Evolutionary conservation across 1,140 invertebrate genomes (phyloP).

Genomic region (Papilio aristodemus): DNA sequence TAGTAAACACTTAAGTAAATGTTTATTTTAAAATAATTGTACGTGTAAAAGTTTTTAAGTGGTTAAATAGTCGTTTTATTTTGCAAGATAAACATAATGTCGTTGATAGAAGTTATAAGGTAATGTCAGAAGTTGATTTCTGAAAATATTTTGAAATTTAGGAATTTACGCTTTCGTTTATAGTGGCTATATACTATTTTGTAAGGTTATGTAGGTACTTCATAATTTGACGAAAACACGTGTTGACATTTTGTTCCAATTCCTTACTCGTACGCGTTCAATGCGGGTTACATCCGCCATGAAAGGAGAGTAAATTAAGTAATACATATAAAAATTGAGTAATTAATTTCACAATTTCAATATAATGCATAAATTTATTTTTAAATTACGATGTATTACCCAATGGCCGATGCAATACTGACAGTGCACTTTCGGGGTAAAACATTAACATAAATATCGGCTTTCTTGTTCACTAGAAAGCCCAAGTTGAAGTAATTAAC

Average conservation of each 20-base stretch:
- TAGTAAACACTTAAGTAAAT: too few relatives aligned
- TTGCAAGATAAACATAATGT: too few relatives aligned
- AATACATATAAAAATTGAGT: neutral
- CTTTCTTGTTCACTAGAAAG: conserved; percentile 12
- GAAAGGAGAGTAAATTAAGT: conserved; percentile 8
- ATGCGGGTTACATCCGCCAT: conserved; percentile 13
- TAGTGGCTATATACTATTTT: neutral
- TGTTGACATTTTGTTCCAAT: conserved; percentile 1
- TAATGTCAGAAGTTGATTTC: too few relatives aligned
- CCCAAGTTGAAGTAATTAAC: conserved; percentile 1
- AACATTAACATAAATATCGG: conserved; percentile 15
- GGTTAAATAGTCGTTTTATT: too few relatives aligned
- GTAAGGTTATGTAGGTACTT: neutral
- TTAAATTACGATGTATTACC: neutral
- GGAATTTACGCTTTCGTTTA: too few relatives aligned
- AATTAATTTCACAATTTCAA: neutral
- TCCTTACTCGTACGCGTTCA: neutral
- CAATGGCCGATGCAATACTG: neutral
- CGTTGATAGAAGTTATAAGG: too few relatives aligned
- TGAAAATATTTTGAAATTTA: too few relatives aligned
- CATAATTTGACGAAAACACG: neutral
- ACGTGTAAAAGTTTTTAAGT: too few relatives aligned
- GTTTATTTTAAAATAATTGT: too few relatives aligned
- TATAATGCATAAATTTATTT: neutral
- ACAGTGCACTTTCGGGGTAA: neutral